Conservation (phyloP, 2,888 invertebrate species). For the Drosophila rellima region DNA sequence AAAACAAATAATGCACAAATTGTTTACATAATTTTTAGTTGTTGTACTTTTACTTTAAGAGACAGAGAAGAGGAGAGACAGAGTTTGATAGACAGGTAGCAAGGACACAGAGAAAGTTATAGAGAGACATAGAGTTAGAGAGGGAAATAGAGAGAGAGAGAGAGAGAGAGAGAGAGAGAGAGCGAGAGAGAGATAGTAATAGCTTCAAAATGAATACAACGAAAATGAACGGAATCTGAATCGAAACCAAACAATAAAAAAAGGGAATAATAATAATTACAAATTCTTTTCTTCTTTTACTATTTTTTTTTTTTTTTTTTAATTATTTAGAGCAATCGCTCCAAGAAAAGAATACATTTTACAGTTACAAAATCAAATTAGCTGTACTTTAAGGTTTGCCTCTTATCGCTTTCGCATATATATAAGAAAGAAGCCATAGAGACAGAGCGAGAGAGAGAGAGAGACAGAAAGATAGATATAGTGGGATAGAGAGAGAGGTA, state of each 20-base stretch:
- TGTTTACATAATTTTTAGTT: constrained; percentile 37
- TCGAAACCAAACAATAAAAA: constrained; percentile 19
- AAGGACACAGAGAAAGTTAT: constrained; percentile 26
- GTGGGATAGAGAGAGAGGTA: constrained; percentile 4
- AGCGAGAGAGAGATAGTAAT: constrained; percentile 31
- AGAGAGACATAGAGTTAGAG: constrained; percentile 23
- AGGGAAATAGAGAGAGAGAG: constrained; percentile 19
- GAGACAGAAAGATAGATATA: constrained; percentile 9
- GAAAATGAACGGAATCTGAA: constrained; percentile 40
- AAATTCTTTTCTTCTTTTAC: constrained; percentile 21
- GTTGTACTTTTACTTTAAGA: constrained; percentile 51
- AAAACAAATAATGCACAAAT: constrained; percentile 34
- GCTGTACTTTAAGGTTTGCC: constrained; percentile 35
- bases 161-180: constrained; percentile 22
- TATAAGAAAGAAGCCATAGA: constrained; percentile 8
- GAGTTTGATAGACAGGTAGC: constrained; percentile 10
- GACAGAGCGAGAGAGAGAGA: background rate
- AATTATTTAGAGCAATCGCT: background rate
- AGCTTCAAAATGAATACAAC: constrained; percentile 58
- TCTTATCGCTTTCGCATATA: constrained; percentile 34
- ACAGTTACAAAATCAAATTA: constrained; percentile 36
- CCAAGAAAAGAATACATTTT: constrained; percentile 17
- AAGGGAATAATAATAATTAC: constrained; percentile 34
- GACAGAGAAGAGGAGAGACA: constrained; percentile 41
- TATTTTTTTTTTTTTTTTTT: background rate